Base-by-base conservation (phyloP, 30 jellyfish, hydroid and myxozoan genomes). In the Cassiopea xamachana region DNA sequence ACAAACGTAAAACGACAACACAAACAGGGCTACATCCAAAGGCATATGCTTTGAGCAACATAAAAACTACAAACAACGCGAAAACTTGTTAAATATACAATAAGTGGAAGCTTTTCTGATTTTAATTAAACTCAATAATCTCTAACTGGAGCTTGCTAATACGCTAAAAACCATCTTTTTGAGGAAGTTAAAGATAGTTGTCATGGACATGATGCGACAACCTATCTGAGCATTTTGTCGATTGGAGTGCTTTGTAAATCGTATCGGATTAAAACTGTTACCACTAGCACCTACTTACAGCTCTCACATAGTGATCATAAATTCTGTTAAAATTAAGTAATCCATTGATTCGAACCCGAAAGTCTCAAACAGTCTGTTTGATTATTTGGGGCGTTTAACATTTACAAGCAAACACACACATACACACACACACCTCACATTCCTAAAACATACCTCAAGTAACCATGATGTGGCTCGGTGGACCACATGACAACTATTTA, bases 41-140 rank as follows among this genome's bases (percentile, higher is more conserved):
- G 80, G 50, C 55, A 71, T 6, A 71, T 71, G 80, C 80, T 71
- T 71, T 71, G 80, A 71, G 80, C 80, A 71, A 71, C 80, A 71
- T 43, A 71, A 10, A 27, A 43, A 16, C 80, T 18, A 71, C 55
- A 71, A n/a, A 43, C 17, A 27, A 14, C 27, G 43, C 74, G 15
- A 64, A 5, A 17, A 64, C 64, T 3, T 13, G 15, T 2, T 64
- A 64, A 64, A 7, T 64, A 17, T 64, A 64, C 74, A 64, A 64
- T 64, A 14, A 64, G 74, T 64, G 43, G 74, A 64, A 64, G 74
- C 74, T 64, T 64, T 14, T 64, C 43, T 13, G 74, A 64, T 64
- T 64, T 17, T 3, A 55, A 55, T 3, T 55, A 55, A 3, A 55
- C 39, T 27, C 39, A 27, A 27, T 27, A 27, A 27, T 27, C 39